Conservation (phyloP, 30 jellyfish, hydroid and myxozoan genomes). For the Phacellophora camtschatica region DNA sequence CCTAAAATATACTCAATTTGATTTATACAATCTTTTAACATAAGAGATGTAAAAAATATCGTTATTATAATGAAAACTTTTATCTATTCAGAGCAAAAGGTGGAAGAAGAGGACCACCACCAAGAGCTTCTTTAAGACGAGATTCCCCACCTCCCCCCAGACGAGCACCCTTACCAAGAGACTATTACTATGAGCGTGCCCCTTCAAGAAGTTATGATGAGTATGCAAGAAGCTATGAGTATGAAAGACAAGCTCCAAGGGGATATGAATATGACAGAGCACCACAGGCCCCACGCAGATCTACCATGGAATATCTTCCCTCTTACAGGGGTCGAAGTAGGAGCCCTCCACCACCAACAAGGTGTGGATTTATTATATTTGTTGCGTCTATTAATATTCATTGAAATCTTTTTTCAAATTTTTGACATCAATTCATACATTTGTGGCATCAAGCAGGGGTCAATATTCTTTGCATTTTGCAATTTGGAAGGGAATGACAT, state of each 20-base stretch:
- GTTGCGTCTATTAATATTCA: too few species aligned
- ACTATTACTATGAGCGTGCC: conserved; percentile 38
- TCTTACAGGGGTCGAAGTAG: conserved; percentile 51
- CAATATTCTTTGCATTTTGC: too few species aligned
- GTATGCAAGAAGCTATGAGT: conserved; percentile 55
- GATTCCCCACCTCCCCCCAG: conserved; percentile 48
- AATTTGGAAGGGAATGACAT: too few species aligned
- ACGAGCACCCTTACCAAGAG: conserved; percentile 68
- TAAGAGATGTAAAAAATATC: too few species aligned
- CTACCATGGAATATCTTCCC: conserved; percentile 27
- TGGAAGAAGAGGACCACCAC: conserved; percentile 68
- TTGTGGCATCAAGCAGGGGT: too few species aligned
- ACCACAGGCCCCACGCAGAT: conserved; percentile 50
- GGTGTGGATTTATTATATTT: too few species aligned
- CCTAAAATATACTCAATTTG: background rate
- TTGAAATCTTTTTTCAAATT: too few species aligned
- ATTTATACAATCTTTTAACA: too few species aligned
- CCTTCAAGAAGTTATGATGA: conserved; percentile 44
- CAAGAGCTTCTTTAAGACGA: conserved; percentile 43
- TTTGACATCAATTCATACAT: too few species aligned
- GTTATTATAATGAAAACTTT: too few species aligned
- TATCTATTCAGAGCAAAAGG: conserved; percentile 26
- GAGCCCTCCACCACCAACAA: conserved; percentile 71
- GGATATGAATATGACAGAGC: conserved; percentile 62
- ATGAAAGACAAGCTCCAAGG: conserved; percentile 77